Conservation (phyloP, 1,140 invertebrate genomes). For the Mizuhopecten yessoensis region DNA sequence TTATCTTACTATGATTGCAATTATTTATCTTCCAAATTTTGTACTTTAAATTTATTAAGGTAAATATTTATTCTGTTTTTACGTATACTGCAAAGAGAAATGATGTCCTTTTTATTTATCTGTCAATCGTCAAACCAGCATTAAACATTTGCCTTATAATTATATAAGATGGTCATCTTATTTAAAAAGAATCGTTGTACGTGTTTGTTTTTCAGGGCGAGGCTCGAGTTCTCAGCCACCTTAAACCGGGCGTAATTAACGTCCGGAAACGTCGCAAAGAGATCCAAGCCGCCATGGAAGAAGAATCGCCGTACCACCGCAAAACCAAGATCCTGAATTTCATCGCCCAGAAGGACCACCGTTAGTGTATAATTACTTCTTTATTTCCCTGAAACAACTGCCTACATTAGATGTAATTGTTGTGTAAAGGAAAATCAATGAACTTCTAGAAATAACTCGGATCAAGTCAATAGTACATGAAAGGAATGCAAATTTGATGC, state of each 20-base stretch:
- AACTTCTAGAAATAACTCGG: not conserved
- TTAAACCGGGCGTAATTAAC: constrained; percentile 74
- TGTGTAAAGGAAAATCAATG: not conserved
- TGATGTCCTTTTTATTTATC: too few relatives aligned
- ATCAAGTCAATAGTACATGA: not conserved
- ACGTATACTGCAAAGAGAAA: too few relatives aligned
- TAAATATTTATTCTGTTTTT: too few relatives aligned
- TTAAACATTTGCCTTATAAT: too few relatives aligned
- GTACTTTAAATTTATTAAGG: too few relatives aligned
- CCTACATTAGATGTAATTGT: not conserved
- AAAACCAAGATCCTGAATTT: constrained; percentile 79
- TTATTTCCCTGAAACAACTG: not conserved
- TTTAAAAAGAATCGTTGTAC: too few relatives aligned
- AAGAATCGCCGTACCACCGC: constrained; percentile 73
- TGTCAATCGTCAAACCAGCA: not conserved
- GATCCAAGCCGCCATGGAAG: constrained; percentile 74
- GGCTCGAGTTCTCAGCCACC: constrained; percentile 76
- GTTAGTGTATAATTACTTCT: constrained; percentile 61
- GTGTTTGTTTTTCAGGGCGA: constrained; percentile 74
- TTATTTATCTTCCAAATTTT: not conserved
- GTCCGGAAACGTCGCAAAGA: constrained; percentile 74
- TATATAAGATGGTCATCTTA: too few relatives aligned
- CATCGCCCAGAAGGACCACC: constrained; percentile 75
- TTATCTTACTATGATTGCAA: not conserved
- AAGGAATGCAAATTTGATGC: too few relatives aligned